These are phyloP conservation scores for Callaeas wilsoni DNA, from an alignment of 2,113 vertebrate species.

Conservation along the genomic window DNA sequence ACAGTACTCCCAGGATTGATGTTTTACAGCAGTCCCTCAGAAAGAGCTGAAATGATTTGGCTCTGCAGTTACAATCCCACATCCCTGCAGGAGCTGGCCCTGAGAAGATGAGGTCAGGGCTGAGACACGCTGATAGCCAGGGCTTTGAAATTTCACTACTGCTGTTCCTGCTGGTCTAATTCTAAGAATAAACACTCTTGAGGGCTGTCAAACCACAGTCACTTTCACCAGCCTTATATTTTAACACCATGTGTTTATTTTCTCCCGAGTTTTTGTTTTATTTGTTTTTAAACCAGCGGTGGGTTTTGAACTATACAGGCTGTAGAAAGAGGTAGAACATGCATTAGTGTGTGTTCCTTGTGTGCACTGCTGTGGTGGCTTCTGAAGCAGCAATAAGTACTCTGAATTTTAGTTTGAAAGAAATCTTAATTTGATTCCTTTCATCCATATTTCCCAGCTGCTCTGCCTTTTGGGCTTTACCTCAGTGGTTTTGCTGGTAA, in stretches of 20 bases:
- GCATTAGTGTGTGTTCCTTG: background rate
- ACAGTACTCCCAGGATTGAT: background rate
- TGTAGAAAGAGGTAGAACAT: background rate
- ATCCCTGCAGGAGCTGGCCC: background rate
- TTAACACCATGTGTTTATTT: background rate
- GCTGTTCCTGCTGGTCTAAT: background rate
- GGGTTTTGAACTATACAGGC: background rate
- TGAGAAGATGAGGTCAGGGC: background rate
- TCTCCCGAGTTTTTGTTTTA: background rate
- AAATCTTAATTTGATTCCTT: background rate
- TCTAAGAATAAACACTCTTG: background rate
- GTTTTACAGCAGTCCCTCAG: background rate
- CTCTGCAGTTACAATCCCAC: background rate
- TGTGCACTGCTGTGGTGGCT: background rate
- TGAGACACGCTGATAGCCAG: background rate
- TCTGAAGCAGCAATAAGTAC: background rate
- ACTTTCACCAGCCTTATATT: background rate
- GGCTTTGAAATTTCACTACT: background rate
- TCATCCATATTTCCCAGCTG: background rate
- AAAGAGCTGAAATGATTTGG: background rate
- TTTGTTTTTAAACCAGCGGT: slow-evolving; percentile 6
- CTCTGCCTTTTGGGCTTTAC: background rate
- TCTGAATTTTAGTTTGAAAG: background rate
- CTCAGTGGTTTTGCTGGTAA: background rate
- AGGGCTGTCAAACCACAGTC: slow-evolving; percentile 7